Base-by-base conservation (phyloP, 1,140 invertebrate species). In the Ditylenchus dipsaci region DNA sequence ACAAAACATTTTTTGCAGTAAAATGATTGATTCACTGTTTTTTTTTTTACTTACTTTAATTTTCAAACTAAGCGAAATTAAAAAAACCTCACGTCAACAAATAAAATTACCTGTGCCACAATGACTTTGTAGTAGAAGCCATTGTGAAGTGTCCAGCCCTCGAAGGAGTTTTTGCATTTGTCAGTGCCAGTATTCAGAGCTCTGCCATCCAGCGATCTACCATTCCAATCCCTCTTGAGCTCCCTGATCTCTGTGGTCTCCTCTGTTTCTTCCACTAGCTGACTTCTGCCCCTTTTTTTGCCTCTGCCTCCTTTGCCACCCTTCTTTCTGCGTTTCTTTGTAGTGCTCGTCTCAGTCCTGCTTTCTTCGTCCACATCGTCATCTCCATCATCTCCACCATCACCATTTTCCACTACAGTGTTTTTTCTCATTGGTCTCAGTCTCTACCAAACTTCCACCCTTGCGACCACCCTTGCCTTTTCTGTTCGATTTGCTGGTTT, bases 61-160 rank as follows among this genome's bases (percentile, higher is more conserved):
- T n/a, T n/a, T n/a, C n/a, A n/a, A n/a, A n/a, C n/a, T n/a, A n/a
- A n/a, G n/a, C n/a, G n/a, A n/a, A n/a, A n/a, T n/a, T n/a, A n/a
- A n/a, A n/a, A n/a, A n/a, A n/a, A n/a, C n/a, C n/a, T n/a, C n/a
- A n/a, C n/a, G n/a, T n/a, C 49, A 19, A 7, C 3, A 26, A 21
- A 8, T 19, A 21, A 26, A 26, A 26, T 53, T 26, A 53, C 23
- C 15, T 53, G 49, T 7, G 49, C 49, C n/a, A 17, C 49, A 53
- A 53, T 53, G 3, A 53, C 49, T 53, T 53, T 53, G 49, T 53
- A 53, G 49, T 53, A 53, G 15, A 53, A 53, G n/a, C 49, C 49
- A 26, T 53, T 53, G 49, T 26, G 49, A 3, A 21, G n/a, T 21
- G 49, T 53, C 49, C 49, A 53, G n/a, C 49, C 49, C 15, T 53